Evolutionary conservation across 2,797 vertebrate species (phyloP).

Genomic region (Sphaeramia orbicularis): DNA sequence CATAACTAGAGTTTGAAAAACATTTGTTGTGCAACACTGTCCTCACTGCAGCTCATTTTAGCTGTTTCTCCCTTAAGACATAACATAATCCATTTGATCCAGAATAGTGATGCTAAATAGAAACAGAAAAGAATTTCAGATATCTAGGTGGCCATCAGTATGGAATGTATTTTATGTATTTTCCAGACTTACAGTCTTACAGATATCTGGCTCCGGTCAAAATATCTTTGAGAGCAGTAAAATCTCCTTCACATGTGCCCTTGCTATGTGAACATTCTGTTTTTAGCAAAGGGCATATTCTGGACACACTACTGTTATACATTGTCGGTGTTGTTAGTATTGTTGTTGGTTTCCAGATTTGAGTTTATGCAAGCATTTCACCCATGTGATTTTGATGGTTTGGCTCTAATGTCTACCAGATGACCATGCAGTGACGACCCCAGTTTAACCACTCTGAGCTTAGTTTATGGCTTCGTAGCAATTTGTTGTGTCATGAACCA

Average conservation of each 20-base stretch:
- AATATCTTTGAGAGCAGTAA: not conserved
- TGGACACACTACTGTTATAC: constrained; percentile 8
- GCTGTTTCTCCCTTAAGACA: constrained; percentile 4
- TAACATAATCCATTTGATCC: constrained; percentile 31
- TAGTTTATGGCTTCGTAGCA: constrained; percentile 80
- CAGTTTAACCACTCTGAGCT: constrained; percentile 68
- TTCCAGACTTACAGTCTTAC: constrained; percentile 34
- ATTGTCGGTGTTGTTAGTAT: constrained; percentile 26
- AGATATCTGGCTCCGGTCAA: constrained; percentile 21
- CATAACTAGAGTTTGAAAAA: constrained; percentile 43
- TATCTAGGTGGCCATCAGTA: constrained; percentile 30
- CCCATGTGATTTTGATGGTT: constrained; percentile 70
- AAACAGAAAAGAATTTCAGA: constrained; percentile 57
- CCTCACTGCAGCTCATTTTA: constrained; percentile 25
- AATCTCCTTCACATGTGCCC: not conserved
- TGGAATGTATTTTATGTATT: constrained; percentile 53
- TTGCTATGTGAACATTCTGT: not conserved
- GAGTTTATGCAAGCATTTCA: constrained; percentile 38
- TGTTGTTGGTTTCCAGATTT: constrained; percentile 41
- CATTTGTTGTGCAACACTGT: constrained; percentile 36
- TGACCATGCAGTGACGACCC: constrained; percentile 64
- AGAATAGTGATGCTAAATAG: constrained; percentile 35
- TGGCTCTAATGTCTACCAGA: constrained; percentile 82
- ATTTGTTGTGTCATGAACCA: constrained; percentile 84
- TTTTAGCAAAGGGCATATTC: constrained; percentile 3